phyloP scores from a whole-genome alignment of 2,888 invertebrate species.

The Phorcus lineatus region DNA sequence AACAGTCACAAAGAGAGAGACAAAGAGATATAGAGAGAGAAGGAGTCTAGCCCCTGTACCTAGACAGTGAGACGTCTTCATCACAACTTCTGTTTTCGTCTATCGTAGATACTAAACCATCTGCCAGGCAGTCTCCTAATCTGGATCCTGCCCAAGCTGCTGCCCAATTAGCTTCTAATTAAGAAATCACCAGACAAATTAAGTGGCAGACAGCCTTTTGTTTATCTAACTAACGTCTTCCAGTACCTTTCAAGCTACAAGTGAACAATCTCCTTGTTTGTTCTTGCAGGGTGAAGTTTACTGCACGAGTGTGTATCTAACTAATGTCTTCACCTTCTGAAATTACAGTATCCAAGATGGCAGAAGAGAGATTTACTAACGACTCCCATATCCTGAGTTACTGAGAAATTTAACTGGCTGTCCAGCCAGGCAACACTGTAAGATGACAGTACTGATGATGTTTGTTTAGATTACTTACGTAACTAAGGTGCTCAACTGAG shows the following conservation, averaged over 20 bases:
- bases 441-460: background rate
- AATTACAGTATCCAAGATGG: background rate
- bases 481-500: no score
- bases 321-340: no score
- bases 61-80: no score
- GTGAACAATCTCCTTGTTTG: background rate
- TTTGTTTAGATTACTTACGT: background rate
- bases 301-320: no score
- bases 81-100: no score
- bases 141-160: background rate
- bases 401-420: background rate
- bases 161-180: background rate
- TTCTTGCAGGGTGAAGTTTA: no score
- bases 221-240: background rate
- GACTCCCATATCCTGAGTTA: background rate
- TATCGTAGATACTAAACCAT: no score
- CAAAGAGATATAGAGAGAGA: no score
- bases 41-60: no score
- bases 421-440: background rate
- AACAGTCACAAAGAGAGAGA: no score
- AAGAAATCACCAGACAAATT: conserved; percentile 17
- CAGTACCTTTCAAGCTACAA: background rate
- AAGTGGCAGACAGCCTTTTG: background rate
- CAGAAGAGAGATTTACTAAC: background rate
- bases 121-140: no score